These are phyloP conservation scores for Ectropis crepuscularia DNA, from an alignment of 2,888 invertebrate genomes.

Conservation along the genomic window DNA sequence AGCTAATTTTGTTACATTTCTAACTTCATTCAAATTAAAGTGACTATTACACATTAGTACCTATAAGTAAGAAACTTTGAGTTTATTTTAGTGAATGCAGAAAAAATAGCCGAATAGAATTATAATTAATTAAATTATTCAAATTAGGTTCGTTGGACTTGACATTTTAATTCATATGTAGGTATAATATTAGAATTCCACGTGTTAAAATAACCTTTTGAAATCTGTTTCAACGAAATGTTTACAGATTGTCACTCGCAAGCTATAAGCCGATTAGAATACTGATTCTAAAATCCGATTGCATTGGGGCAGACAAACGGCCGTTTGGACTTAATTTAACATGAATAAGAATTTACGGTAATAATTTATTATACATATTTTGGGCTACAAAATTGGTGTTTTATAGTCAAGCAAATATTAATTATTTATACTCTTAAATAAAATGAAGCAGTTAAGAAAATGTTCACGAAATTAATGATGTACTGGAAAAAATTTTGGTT, in stretches of 20 bases:
- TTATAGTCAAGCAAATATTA: too few relatives aligned
- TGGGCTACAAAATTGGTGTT: conserved; percentile 3
- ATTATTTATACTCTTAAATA: too few relatives aligned
- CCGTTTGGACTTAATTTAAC: conserved; percentile 9
- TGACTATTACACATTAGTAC: too few relatives aligned
- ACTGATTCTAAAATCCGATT: conserved; percentile 37
- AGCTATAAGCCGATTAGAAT: conserved; percentile 64
- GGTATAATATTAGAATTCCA: conserved; percentile 34
- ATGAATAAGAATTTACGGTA: not conserved
- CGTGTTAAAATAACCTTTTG: conserved; percentile 45
- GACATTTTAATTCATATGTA: conserved; percentile 29
- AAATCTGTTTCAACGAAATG: conserved; percentile 54
- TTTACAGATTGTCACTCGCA: conserved; percentile 48
- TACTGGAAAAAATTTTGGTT: too few relatives aligned
- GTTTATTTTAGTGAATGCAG: too few relatives aligned
- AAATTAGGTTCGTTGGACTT: conserved; percentile 33
- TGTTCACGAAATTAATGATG: too few relatives aligned
- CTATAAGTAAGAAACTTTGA: too few relatives aligned
- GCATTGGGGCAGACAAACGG: conserved; percentile 19
- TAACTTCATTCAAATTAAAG: too few relatives aligned
- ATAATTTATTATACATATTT: conserved; percentile 5
- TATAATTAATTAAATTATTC: conserved; percentile 24
- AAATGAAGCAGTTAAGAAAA: too few relatives aligned
- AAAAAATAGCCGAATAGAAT: not conserved
- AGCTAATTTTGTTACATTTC: too few relatives aligned